A percentile compares a stretch with the other conserved stretches of the same genome.
Evolutionary conservation across 1,140 invertebrate genomes (phyloP).

Genomic region (Phymastichus coffea): DNA sequence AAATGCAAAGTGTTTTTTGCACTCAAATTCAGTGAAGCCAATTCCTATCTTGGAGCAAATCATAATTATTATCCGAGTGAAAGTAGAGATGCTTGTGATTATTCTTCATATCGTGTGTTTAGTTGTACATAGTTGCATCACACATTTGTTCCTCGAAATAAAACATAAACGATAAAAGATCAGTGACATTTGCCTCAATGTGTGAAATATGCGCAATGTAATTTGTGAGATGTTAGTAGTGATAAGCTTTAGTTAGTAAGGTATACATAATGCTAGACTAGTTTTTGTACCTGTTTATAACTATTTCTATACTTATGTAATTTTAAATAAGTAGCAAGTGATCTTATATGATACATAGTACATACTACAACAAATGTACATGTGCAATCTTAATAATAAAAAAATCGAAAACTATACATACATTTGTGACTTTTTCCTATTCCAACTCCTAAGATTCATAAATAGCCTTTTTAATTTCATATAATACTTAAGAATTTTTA

Average conservation of each 20-base stretch:
- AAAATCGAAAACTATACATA: slow-evolving; percentile 26
- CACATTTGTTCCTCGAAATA: slow-evolving; percentile 26
- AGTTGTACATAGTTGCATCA: slow-evolving; percentile 20
- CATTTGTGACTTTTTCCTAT: too few species aligned
- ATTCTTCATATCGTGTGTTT: slow-evolving; percentile 18
- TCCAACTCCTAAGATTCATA: too few species aligned
- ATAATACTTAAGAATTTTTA: too few species aligned
- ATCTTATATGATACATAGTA: slow-evolving; percentile 35
- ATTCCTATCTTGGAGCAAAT: too few species aligned
- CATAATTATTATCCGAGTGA: slow-evolving; percentile 13
- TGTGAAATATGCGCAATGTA: slow-evolving; percentile 22
- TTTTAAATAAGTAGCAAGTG: slow-evolving; percentile 38
- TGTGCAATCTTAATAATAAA: slow-evolving; percentile 49
- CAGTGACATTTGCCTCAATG: slow-evolving; percentile 11
- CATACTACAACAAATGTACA: slow-evolving; percentile 39
- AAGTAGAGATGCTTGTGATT: slow-evolving; percentile 22
- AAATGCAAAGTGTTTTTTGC: too few species aligned
- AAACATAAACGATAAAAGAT: slow-evolving; percentile 10
- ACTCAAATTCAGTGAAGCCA: too few species aligned
- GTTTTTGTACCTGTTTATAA: slow-evolving; percentile 53
- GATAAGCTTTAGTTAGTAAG: slow-evolving; percentile 14
- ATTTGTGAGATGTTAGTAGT: slow-evolving; percentile 19
- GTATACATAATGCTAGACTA: slow-evolving; percentile 39
- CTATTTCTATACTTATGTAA: slow-evolving; percentile 45
- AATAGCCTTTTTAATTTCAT: too few species aligned